Evolutionary conservation across 2,888 invertebrate genomes (phyloP).

Genomic region (Agrochola lychnidis): DNA sequence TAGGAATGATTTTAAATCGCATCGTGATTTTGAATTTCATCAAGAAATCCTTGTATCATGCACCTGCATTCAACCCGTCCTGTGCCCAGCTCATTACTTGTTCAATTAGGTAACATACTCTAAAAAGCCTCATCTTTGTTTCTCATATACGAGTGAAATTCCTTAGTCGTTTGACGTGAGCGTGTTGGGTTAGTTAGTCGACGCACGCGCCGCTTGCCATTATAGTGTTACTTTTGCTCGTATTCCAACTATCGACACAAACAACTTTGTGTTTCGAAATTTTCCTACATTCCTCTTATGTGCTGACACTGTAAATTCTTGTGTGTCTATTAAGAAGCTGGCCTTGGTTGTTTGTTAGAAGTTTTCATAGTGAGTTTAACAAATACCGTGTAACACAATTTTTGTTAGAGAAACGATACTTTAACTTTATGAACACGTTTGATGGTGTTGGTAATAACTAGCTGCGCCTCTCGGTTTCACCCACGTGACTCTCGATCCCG

Average conservation of each 20-base stretch:
- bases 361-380: constrained; percentile 65
- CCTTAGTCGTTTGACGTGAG: constrained; percentile 75
- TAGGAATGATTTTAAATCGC: background rate
- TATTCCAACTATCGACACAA: constrained; percentile 62
- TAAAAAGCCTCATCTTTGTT: constrained; percentile 80
- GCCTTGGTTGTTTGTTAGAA: constrained; percentile 67
- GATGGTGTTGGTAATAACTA: background rate
- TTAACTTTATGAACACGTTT: constrained; percentile 3
- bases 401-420: constrained; percentile 29
- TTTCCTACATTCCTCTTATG: constrained; percentile 44
- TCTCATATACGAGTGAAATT: constrained; percentile 82
- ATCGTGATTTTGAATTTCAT: constrained; percentile 7
- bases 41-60: constrained; percentile 18
- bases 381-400: constrained; percentile 48
- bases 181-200: constrained; percentile 75
- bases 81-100: constrained; percentile 71
- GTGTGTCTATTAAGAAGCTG: constrained; percentile 46
- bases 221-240: constrained; percentile 56
- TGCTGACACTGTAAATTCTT: constrained; percentile 52
- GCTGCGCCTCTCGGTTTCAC: too few relatives aligned
- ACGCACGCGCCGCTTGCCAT: constrained; percentile 66
- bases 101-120: constrained; percentile 79
- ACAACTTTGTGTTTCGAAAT: constrained; percentile 50
- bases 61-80: constrained; percentile 49
- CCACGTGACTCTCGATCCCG: too few relatives aligned